Base-by-base conservation (phyloP, 2,797 vertebrate species). In the Oreortyx pictus region DNA sequence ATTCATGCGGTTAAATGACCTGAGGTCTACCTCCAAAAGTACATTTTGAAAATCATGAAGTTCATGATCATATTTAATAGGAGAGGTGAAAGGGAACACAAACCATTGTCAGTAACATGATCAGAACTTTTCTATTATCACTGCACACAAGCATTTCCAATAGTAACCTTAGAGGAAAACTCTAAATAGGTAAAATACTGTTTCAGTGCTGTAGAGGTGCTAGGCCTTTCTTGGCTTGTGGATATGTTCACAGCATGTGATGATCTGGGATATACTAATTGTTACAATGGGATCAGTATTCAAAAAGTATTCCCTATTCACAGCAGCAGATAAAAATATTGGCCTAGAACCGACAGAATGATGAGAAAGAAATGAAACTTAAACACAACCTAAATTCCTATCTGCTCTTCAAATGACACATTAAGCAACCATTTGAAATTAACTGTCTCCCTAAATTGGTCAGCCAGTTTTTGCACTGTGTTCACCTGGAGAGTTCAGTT, bases 371-470 rank as follows among this genome's bases (percentile, higher is more conserved):
- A 92, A n/a, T 14, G 61, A 76, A 86, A 70, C n/a, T 78, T 93
- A 68, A 89, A 54, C 68, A 89, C 57, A 70, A 7, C 57, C 73
- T 73, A 70, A 49, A 78, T 43, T 93, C 22, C 47, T 72, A 39
- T 35, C 10, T 92, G 61, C n/a, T 90, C 33, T 47, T 59, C 35
- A 54, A 80, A 72, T 41, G 24, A 50, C 66, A 61, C 19, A 25
- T 80, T 35, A 82, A 65, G 60, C 41, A 80, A 52, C 11, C 18
- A 11, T 84, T 92, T 91, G 12, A 83, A 93, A 91, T 86, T 88
- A 87, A 80, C 8, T 37, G 11, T 27, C 52, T 88, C 54, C 73
- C 56, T 82, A 78, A 88, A 81, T 67, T 67, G 25, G 33, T 74
- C 65, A 39, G 52, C 77, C 65, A 74, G 14, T 73, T 35, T 82